Base-by-base conservation (phyloP, 1,140 invertebrate species). In the Cataglyphis hispanica region DNA sequence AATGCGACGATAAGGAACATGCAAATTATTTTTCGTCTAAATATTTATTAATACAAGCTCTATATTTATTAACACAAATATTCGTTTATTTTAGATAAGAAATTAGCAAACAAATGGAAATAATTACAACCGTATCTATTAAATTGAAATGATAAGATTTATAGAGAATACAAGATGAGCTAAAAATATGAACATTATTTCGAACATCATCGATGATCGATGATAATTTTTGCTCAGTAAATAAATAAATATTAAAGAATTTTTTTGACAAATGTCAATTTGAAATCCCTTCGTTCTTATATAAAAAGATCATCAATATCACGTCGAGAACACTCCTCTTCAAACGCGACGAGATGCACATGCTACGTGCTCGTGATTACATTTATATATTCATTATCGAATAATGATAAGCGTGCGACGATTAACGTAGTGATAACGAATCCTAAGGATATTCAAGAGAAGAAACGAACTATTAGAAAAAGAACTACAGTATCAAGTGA, bases 341-440 rank as follows among this genome's bases (percentile, higher is more conserved):
- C n/a, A 43, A 77, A 63, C 50, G 63, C 31, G n/a, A 58, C 11
- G 37, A 86, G 74, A 63, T 85, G 74, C 50, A 72, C 89, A 89
- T 90, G 89, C 89, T 74, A 61, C 86, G 88, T 90, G 88, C 88
- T 89, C 83, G 64, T 75, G 75, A 81, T 75, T 75, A 81, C 69
- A 81, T 72, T 43, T 64, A 74, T 58, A 60, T 46, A 46, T 13
- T 25, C 16, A 46, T 66, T 34, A 6, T 37, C 60, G 60, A 84
- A 31, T 43, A 63, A 13, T 64, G 22, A 84, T 77, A 63, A 87
- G 72, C 88, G 88, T 90, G 89, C 89, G 58, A 53, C 75, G 70
- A 87, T 84, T 46, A 76, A 88, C 67, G 58, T 69, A 69, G 31
- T 46, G 31, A 31, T 64, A 76, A 67, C 19, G 60, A 27, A 0